Percentiles rank a stretch among this genome's conserved stretches.
phyloP scores from a whole-genome alignment of 2,888 invertebrate species.

The Cerastis leucographa region DNA sequence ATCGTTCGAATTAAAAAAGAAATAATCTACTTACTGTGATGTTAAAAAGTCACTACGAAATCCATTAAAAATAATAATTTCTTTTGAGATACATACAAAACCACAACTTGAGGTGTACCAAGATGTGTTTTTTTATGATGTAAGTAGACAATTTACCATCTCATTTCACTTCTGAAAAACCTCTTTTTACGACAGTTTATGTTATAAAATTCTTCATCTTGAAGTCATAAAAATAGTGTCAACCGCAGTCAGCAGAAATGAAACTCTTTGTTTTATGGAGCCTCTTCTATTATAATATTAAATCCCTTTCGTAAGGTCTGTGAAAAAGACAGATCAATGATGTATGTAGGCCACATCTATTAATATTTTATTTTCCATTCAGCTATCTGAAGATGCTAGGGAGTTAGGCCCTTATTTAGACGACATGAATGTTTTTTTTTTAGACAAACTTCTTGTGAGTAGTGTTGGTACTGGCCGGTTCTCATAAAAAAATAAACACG shows the following conservation, averaged over 20 bases:
- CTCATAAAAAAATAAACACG: no score
- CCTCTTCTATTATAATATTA: constrained; percentile 21
- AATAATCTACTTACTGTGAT: background rate
- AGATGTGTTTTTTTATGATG: background rate
- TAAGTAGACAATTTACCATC: background rate
- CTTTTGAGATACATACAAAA: background rate
- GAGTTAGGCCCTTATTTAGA: background rate
- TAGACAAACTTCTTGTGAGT: no score
- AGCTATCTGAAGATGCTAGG: background rate
- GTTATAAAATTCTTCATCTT: constrained; percentile 20
- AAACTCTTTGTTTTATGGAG: constrained; percentile 33
- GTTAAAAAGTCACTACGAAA: background rate
- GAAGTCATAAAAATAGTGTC: constrained; percentile 32
- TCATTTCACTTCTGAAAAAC: constrained; percentile 1
- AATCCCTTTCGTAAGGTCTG: constrained; percentile 27
- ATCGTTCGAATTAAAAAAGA: background rate
- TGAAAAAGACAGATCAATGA: background rate
- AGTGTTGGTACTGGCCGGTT: no score
- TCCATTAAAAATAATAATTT: background rate
- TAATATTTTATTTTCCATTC: constrained; percentile 20
- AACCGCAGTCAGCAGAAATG: constrained; percentile 22
- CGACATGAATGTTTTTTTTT: background rate
- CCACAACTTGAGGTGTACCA: background rate
- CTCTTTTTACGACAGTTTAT: background rate
- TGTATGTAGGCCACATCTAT: background rate